phyloP scores from a whole-genome alignment of 1,140 invertebrate species.

The Euura saliciscinereae region DNA sequence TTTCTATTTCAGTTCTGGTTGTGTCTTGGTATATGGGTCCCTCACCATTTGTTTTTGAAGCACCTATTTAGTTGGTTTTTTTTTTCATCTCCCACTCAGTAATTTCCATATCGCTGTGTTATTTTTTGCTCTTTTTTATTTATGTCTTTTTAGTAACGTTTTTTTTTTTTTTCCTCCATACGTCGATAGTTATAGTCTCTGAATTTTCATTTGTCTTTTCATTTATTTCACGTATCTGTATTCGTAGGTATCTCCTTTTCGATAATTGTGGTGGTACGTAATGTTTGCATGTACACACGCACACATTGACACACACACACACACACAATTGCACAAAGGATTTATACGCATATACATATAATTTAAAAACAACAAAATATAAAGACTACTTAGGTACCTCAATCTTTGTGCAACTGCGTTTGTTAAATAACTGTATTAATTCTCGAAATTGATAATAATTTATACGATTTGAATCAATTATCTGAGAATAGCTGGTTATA shows the following conservation, averaged over 20 bases:
- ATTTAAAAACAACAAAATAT: conserved; percentile 9
- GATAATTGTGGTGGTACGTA: conserved; percentile 21
- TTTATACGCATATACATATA: background rate
- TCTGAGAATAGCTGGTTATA: background rate
- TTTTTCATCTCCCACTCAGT: no score
- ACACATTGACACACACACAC: conserved; percentile 22
- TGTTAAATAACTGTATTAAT: background rate
- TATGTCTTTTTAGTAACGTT: no score
- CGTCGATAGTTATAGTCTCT: background rate
- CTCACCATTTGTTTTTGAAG: background rate
- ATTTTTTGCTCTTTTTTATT: background rate
- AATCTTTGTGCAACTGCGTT: conserved; percentile 23
- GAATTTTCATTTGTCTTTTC: background rate
- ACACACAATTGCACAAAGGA: conserved; percentile 3
- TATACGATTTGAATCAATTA: background rate
- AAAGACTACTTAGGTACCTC: background rate
- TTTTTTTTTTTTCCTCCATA: no score
- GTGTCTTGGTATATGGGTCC: background rate
- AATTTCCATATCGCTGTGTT: background rate
- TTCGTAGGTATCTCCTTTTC: conserved; percentile 25
- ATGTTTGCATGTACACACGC: conserved; percentile 32
- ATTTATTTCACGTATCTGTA: conserved; percentile 14
- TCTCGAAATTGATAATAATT: background rate
- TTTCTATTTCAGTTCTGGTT: background rate
- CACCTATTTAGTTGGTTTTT: background rate